Percentiles rank a stretch among this genome's conserved stretches.
Evolutionary conservation across 2,888 invertebrate species (phyloP).

Genomic region (Nemotelus nigrinus): DNA sequence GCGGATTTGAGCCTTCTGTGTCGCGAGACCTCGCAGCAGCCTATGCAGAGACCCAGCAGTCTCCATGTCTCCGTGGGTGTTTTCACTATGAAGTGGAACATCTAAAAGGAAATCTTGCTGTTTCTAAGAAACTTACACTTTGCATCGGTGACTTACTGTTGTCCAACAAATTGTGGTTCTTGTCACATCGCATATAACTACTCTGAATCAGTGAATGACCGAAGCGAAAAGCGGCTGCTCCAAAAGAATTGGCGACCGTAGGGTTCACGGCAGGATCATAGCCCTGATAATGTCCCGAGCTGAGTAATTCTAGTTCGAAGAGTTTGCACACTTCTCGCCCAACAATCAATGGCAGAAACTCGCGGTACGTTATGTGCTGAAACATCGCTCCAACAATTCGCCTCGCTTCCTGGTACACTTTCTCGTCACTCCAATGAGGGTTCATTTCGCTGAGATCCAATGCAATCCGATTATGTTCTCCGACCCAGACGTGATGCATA

Average conservation of each 20-base stretch:
- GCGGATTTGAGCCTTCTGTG: constrained; percentile 80
- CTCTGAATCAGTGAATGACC: constrained; percentile 88
- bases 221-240: constrained; percentile 85
- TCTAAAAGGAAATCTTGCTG: constrained; percentile 66
- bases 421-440: constrained; percentile 89
- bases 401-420: constrained; percentile 84
- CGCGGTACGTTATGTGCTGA: constrained; percentile 85
- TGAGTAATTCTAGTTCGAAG: constrained; percentile 77
- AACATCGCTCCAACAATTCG: constrained; percentile 83
- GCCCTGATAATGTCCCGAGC: constrained; percentile 75
- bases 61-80: constrained; percentile 78
- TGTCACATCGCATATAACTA: constrained; percentile 78
- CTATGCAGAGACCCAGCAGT: constrained; percentile 83
- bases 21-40: constrained; percentile 78
- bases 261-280: constrained; percentile 79
- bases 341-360: constrained; percentile 83
- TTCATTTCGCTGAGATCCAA: constrained; percentile 77
- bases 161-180: constrained; percentile 73
- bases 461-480: constrained; percentile 73
- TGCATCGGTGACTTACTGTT: constrained; percentile 71
- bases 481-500: constrained; percentile 64
- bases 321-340: constrained; percentile 78
- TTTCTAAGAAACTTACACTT: not conserved
- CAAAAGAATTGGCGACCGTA: constrained; percentile 80
- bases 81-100: constrained; percentile 82